phyloP scores from a whole-genome alignment of 2,797 vertebrate species.

The Periophthalmus magnuspinnatus region DNA sequence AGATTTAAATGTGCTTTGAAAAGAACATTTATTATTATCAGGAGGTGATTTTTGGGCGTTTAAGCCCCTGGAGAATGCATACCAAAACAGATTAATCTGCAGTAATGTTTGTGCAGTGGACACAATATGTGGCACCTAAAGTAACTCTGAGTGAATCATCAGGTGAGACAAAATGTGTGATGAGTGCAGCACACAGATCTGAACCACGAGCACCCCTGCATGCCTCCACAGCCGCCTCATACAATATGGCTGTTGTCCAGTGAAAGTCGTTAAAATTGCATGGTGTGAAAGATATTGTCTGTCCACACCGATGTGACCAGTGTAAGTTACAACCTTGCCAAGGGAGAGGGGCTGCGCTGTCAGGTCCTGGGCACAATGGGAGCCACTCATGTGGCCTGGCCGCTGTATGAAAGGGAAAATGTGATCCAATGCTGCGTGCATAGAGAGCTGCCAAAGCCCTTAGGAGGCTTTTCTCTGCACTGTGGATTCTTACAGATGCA shows the following conservation, averaged over 20 bases:
- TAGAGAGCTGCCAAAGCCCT: conserved; percentile 59
- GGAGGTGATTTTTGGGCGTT: neutral
- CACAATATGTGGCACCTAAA: neutral
- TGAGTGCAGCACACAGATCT: conserved; percentile 10
- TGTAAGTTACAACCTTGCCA: conserved; percentile 62
- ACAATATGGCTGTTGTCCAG: conserved; percentile 40
- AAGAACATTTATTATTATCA: neutral
- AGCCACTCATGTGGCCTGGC: conserved; percentile 70
- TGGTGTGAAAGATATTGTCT: conserved; percentile 61
- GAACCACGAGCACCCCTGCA: conserved; percentile 10
- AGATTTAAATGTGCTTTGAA: neutral
- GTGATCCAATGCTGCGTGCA: conserved; percentile 64
- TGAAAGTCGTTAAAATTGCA: conserved; percentile 45
- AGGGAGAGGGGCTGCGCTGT: conserved; percentile 56
- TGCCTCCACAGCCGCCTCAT: conserved; percentile 16
- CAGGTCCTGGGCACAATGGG: conserved; percentile 67
- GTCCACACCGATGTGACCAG: conserved; percentile 59
- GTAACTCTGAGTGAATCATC: conserved; percentile 16
- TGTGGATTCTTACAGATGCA: conserved; percentile 65
- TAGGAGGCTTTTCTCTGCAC: conserved; percentile 61
- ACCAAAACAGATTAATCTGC: neutral
- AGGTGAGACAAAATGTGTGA: neutral
- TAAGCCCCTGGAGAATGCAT: neutral
- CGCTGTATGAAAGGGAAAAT: conserved; percentile 72
- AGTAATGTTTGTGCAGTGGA: neutral